Evolutionary conservation across 2,113 vertebrate genomes (phyloP), one percentile per base, ranked within the genome.

Genomic region (Elachura formosa): DNA sequence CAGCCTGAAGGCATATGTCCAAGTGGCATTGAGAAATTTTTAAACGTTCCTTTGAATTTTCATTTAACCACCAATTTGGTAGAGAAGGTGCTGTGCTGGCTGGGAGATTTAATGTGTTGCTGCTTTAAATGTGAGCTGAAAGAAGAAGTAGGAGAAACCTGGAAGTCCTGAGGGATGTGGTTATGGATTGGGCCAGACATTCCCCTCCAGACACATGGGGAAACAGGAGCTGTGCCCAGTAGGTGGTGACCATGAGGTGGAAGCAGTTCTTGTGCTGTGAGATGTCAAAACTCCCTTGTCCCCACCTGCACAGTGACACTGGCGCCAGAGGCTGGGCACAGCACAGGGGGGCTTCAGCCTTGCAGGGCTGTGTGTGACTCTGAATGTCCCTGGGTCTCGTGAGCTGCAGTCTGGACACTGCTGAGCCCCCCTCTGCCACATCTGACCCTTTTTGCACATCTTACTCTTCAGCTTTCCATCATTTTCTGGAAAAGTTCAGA

Each of bases 11-110:
- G 93, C 90, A 59, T 55, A 24, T 92, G 93, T 93, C 91, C 93
- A 87, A 93, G 56, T 93, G 90, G 88, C 67, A 45, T 23, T 96
- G 89, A 97, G 83, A 90, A 86, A 91, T 92, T 93, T 95, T 90
- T 91, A 91, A 91, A 77, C 54, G 68, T 77, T 96, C 55, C 64
- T 96, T 84, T 74, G 92, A 63, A 88, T 96, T 95, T 86, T 43
- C 72, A 63, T 92, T 93, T 89, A 94, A 88, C 38, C 62, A 84
- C 76, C 54, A 41, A 43, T 79, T 90, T 52, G 43, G n/a, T 46
- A 26, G 58, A 1, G 19, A 64, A 38, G 78, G 51, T 0, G 14
- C 63, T 48, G 31, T 33, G 63, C 58, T 83, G 71, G 28, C 59
- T 76, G 78, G 52, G 67, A 68, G 76, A 14, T 26, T 41, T 12